phyloP scores from a whole-genome alignment of 2,113 vertebrate species.

The Okapia johnstoni region DNA sequence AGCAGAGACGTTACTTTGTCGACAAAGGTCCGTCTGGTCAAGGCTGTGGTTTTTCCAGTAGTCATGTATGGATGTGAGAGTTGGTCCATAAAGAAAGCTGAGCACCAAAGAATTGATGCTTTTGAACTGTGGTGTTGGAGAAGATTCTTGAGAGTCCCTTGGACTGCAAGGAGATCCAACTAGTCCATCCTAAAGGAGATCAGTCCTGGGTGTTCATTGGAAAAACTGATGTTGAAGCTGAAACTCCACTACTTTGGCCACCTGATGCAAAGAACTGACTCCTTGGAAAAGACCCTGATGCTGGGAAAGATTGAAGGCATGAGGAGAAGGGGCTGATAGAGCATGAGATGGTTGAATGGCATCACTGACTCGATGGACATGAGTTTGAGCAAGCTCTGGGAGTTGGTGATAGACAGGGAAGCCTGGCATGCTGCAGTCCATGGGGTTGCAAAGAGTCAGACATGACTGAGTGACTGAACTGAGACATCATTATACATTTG shows the following conservation, averaged over 20 bases:
- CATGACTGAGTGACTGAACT: neutral
- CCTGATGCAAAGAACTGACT: neutral
- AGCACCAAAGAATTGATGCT: neutral
- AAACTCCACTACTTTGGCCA: neutral
- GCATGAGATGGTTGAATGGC: neutral
- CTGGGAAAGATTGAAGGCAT: neutral
- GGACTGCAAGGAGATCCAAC: neutral
- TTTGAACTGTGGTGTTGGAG: neutral
- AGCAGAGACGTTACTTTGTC: neutral
- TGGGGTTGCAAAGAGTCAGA: neutral
- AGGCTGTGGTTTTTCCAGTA: neutral
- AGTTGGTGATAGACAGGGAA: neutral
- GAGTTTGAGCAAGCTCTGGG: neutral
- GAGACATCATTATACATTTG: neutral
- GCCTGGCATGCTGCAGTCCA: accelerated
- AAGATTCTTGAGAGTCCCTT: neutral
- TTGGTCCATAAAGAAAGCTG: neutral
- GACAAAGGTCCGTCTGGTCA: neutral
- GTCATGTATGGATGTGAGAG: neutral
- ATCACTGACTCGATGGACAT: neutral
- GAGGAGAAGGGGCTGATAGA: neutral
- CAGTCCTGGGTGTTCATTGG: neutral
- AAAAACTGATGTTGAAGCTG: neutral
- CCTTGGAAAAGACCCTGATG: neutral
- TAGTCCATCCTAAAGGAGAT: neutral